A percentile compares a stretch with the other conserved stretches of the same genome.
Evolutionary conservation across 2,888 invertebrate species (phyloP).

Genomic region (Heliconius ethilla): DNA sequence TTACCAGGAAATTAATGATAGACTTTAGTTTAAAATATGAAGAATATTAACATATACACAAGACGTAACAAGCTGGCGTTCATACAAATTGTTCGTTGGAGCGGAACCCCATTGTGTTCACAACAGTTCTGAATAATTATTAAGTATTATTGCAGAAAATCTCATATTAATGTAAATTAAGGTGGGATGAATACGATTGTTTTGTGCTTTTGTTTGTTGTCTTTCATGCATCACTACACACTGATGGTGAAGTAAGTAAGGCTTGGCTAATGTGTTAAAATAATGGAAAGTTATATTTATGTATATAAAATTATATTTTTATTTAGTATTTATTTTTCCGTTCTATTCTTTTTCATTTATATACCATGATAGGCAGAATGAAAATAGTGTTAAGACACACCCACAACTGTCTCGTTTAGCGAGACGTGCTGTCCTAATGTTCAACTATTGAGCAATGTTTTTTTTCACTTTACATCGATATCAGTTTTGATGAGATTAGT

Average conservation of each 20-base stretch:
- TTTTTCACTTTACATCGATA: too few species aligned
- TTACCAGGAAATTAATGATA: not conserved
- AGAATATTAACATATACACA: slow-evolving; percentile 23
- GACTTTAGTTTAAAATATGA: not conserved
- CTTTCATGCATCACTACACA: slow-evolving; percentile 44
- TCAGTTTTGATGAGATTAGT: too few species aligned
- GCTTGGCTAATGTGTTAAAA: not conserved
- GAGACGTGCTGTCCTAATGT: too few species aligned
- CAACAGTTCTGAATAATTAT: slow-evolving; percentile 69
- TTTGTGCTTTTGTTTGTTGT: slow-evolving; percentile 54
- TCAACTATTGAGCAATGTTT: too few species aligned
- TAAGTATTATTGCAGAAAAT: slow-evolving; percentile 71
- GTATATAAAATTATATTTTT: not conserved
- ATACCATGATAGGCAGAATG: not conserved
- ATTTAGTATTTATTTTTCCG: not conserved
- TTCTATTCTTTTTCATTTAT: not conserved
- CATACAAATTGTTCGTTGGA: slow-evolving; percentile 70
- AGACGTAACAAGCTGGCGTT: slow-evolving; percentile 51
- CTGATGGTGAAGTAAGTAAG: slow-evolving; percentile 2
- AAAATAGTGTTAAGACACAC: not conserved
- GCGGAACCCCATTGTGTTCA: slow-evolving; percentile 69
- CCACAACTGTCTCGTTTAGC: too few species aligned
- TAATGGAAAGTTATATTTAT: not conserved
- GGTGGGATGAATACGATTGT: slow-evolving; percentile 65
- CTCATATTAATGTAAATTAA: slow-evolving; percentile 77